Evolutionary conservation across 2,113 vertebrate species (phyloP).

Genomic region (Charina bottae): DNA sequence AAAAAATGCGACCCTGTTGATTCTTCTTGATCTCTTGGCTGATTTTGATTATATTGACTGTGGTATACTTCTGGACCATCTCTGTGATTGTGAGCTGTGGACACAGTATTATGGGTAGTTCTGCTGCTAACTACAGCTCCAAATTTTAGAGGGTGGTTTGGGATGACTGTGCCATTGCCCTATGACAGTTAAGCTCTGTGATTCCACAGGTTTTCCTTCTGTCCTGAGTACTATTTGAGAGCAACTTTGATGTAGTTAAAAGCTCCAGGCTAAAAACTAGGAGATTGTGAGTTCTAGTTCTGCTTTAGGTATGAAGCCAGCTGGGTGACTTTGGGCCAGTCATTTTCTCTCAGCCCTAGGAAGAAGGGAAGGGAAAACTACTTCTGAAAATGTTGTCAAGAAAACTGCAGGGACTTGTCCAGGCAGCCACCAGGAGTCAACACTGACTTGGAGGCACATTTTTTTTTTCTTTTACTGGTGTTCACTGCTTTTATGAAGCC

Average conservation of each 20-base stretch:
- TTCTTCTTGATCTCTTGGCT: neutral
- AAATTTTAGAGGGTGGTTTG: no score
- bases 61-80: neutral
- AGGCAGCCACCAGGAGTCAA: neutral
- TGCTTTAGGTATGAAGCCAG: neutral
- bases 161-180: no score
- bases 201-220: no score
- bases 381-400: neutral
- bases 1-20: neutral
- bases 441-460: neutral
- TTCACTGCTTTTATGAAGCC: neutral
- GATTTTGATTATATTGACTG: neutral
- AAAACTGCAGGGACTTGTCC: neutral
- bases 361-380: neutral
- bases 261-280: neutral
- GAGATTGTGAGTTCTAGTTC: neutral
- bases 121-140: no score
- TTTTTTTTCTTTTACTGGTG: neutral
- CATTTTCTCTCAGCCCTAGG: neutral
- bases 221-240: no score
- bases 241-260: neutral
- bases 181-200: no score
- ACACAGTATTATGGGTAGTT: no score
- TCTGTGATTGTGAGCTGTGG: no score
- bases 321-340: neutral